Conservation (phyloP, 2,113 vertebrate genomes). For the Chloebia gouldiae region DNA sequence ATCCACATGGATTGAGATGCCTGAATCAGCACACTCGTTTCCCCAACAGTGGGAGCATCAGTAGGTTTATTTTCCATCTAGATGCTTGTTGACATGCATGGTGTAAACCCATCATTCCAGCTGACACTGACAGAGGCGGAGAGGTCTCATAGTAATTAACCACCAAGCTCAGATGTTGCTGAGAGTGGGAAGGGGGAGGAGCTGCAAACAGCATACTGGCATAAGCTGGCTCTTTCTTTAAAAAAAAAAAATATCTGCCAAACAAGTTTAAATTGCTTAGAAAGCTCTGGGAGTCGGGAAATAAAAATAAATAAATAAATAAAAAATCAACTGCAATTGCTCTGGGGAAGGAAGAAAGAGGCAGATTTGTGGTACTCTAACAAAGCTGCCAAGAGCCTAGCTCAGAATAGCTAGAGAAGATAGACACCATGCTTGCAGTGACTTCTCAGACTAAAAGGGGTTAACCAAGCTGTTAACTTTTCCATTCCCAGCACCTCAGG, state of each 20-base stretch:
- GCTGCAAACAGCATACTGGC: neutral
- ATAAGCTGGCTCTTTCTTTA: neutral
- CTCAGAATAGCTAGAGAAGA: neutral
- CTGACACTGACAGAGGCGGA: neutral
- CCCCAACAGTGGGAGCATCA: neutral
- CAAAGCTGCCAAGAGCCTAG: neutral
- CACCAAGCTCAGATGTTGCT: neutral
- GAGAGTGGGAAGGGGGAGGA: neutral
- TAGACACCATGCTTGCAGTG: neutral
- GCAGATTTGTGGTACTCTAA: neutral
- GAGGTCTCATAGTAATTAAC: constrained; percentile 1
- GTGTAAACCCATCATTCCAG: neutral
- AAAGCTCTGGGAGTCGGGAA: neutral
- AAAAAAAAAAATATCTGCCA: neutral
- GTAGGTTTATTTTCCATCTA: neutral
- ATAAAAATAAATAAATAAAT: neutral
- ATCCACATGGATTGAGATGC: neutral
- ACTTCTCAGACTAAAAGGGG: neutral
- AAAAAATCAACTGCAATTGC: neutral
- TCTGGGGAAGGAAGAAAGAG: neutral
- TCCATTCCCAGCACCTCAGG: neutral
- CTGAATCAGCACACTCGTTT: neutral
- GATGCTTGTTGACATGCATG: neutral
- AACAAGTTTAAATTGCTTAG: neutral
- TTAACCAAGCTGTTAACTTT: neutral